Evolutionary conservation across 2,113 vertebrate genomes (phyloP).

Genomic region (Paramormyrops kingsleyae): DNA sequence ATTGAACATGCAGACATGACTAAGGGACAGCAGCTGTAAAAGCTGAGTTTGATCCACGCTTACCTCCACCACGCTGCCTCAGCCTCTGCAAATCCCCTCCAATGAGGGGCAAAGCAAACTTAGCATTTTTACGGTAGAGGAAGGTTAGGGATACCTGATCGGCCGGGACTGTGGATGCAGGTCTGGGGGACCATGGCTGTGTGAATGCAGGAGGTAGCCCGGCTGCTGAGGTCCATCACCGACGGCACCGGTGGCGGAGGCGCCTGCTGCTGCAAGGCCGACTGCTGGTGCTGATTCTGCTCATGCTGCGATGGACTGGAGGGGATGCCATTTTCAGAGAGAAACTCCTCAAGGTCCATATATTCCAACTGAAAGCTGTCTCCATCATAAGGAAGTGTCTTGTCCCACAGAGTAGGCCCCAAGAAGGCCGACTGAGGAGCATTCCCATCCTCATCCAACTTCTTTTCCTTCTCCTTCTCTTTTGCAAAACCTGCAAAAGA

Average conservation of each 20-base stretch:
- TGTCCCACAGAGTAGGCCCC: constrained; percentile 87
- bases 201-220: constrained; percentile 66
- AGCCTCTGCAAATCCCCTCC: neutral
- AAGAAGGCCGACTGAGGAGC: constrained; percentile 80
- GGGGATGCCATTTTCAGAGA: constrained; percentile 84
- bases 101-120: neutral
- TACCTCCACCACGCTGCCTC: neutral
- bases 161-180: constrained; percentile 73
- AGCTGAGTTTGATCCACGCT: neutral
- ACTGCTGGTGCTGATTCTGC: constrained; percentile 62
- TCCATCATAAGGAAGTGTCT: constrained; percentile 83
- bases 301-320: constrained; percentile 72
- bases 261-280: constrained; percentile 46
- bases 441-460: constrained; percentile 74
- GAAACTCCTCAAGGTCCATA: constrained; percentile 90
- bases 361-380: constrained; percentile 88
- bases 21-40: neutral
- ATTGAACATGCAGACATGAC: neutral
- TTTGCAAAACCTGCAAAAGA: constrained; percentile 67
- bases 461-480: constrained; percentile 76
- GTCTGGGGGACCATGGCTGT: constrained; percentile 67
- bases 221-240: constrained; percentile 80
- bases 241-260: constrained; percentile 58
- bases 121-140: neutral
- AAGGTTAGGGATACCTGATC: constrained; percentile 65